Base-by-base conservation (phyloP, 1,140 invertebrate species). In the Lucilia cuprina region DNA sequence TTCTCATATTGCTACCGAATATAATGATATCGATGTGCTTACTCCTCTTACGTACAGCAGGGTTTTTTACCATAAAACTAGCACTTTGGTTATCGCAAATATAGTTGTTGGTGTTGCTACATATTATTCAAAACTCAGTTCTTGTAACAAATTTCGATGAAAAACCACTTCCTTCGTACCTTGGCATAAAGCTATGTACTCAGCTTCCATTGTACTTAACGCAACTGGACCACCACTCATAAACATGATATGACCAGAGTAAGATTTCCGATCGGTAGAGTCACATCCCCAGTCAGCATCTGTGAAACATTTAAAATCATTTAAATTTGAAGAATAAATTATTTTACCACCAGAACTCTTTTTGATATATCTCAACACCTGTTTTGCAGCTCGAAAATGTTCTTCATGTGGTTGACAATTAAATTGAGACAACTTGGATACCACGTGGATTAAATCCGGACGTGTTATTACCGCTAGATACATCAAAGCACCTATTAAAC, bases 401-500 rank as follows among this genome's bases (percentile, higher is more conserved):
- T 82, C 74, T 41, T 65, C 7, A 55, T 84, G 82, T 9, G 84
- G 77, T 50, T 83, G 60, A 21, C 49, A n/a, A 47, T 82, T 84
- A 74, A 84, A 84, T 41, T 86, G 85, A 8, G 84, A 78, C 14
- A 85, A 82, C 0, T 74, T 83, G 30, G 85, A 87, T 10, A 88
- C 88, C 4, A 88, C 86, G 86, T 86, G 89, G 9, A 86, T 17
- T 19, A 92, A 89, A 84, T 92, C 91, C 19, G 91, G 91, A 84
- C 91, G 85, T 8, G 91, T 91, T 35, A 82, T 87, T 0, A 86
- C 50, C 0, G 90, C 77, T 2, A 91, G n/a, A 78, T 91, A 92
- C 75, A 92, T 86, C 10, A 92, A 84, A 0, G 86, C 50, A n/a
- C 91, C 90, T 9, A 92, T 86, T 5, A 88, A 77, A 82, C 91